Conservation (phyloP, 2,797 vertebrate species). For the Gymnothorax reevesii region DNA sequence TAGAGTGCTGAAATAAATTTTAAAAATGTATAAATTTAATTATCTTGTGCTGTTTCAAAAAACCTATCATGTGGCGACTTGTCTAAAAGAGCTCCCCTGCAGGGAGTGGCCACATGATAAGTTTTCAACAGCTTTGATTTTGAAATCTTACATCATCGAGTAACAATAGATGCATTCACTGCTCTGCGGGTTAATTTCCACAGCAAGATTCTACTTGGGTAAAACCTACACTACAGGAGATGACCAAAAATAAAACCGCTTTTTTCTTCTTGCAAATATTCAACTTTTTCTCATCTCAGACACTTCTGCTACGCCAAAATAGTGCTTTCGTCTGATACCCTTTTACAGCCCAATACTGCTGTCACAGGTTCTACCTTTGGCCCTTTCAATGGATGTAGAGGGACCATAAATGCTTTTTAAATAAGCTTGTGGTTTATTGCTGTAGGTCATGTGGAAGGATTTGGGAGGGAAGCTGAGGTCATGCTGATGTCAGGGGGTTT, state of each 20-base stretch:
- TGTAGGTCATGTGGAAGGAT: slow-evolving; percentile 48
- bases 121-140: too few species aligned
- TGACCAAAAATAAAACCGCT: neutral
- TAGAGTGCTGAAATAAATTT: neutral
- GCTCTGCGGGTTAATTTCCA: too few species aligned
- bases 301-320: slow-evolving; percentile 41
- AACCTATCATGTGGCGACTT: too few species aligned
- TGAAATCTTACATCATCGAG: too few species aligned
- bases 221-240: neutral
- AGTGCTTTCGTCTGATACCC: slow-evolving; percentile 35
- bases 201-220: neutral
- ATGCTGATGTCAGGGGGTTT: neutral
- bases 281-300: too few species aligned
- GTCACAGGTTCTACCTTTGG: slow-evolving; percentile 57
- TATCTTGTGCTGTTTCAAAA: too few species aligned
- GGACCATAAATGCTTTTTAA: slow-evolving; percentile 64
- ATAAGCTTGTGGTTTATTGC: slow-evolving; percentile 62
- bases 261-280: neutral
- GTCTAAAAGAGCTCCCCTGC: too few species aligned
- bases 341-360: slow-evolving; percentile 70
- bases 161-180: too few species aligned
- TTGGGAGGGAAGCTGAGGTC: neutral
- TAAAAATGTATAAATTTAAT: too few species aligned
- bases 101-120: too few species aligned
- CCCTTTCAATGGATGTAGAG: slow-evolving; percentile 59